Percentiles rank a stretch among this genome's conserved stretches.
Conservation (phyloP, 2,888 invertebrate species). For the Dasypolia templi region DNA sequence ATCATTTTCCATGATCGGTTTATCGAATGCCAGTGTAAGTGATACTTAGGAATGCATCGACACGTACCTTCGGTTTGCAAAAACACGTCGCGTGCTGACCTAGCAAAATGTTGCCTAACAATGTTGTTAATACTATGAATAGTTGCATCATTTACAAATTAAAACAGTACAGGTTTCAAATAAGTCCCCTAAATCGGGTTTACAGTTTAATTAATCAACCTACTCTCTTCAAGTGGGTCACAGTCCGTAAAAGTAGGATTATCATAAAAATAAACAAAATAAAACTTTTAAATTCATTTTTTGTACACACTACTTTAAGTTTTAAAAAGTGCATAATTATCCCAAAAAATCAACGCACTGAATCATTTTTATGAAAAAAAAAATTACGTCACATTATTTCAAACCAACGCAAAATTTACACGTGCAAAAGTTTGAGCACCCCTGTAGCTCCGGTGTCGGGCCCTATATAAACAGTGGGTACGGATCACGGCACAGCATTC, state of each 20-base stretch:
- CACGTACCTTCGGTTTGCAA: slow-evolving; percentile 11
- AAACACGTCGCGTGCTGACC: background rate
- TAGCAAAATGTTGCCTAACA: background rate
- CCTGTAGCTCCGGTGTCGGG: slow-evolving; percentile 71
- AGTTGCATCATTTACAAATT: slow-evolving; percentile 27
- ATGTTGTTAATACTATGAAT: slow-evolving; percentile 11
- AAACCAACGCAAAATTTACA: background rate
- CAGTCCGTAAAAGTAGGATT: background rate
- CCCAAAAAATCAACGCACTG: background rate
- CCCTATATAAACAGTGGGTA: slow-evolving; percentile 81
- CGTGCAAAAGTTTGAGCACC: slow-evolving; percentile 77
- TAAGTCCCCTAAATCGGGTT: background rate
- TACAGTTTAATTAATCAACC: background rate
- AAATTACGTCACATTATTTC: background rate
- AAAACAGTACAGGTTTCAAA: background rate
- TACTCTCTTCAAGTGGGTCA: background rate
- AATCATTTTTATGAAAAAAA: background rate
- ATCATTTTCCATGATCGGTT: background rate
- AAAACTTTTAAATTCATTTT: background rate
- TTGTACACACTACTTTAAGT: background rate
- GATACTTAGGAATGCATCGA: background rate
- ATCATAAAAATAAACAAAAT: too few species aligned
- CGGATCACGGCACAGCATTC: slow-evolving; percentile 79
- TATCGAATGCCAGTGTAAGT: background rate
- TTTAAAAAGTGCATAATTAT: background rate